Evolutionary conservation across 2,888 invertebrate genomes (phyloP), one percentile per base, ranked within the genome.

Genomic region (Lymantria dispar): DNA sequence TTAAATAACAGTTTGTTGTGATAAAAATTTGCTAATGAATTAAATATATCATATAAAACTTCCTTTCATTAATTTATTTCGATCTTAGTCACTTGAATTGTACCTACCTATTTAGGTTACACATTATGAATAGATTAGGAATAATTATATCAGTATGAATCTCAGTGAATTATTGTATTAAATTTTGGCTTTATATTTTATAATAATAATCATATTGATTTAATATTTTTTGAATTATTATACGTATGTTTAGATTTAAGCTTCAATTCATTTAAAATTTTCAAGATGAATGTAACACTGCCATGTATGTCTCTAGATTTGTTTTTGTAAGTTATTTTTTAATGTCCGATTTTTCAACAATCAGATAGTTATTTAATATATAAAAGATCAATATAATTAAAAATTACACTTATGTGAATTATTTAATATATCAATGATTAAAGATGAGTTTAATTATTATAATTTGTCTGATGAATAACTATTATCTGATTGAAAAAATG

Each of bases 261-360:
- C n/a, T 38, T 38, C 3, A 12, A 22, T 22, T 22, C n/a, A n/a
- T 38, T n/a, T 38, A 33, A 12, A 12, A n/a, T 38, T 56, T 45
- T 45, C 15, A 62, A 45, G 15, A 52, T 55, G 43, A 59, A 45
- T 59, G 56, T 40, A 65, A 70, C 70, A 72, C 72, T 72, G 72
- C 72, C 72, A 73, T 72, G 59, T 54, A 53, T 51, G 14, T 50
- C 59, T 41, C 10, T 60, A 55, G 43, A 48, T 48, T 53, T 62
- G 58, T 56, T 22, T 53, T 58, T 68, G 46, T 56, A 62, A 61
- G 57, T 50, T 42, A 54, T 56, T 43, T 52, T 42, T 50, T 68
- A 55, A 58, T 58, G 22, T 22, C 22, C 22, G 22, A 22, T 22
- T 22, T 22, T 22, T 22, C 3, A 22, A 5, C 22, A 22, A 22